Conservation (phyloP, 2,113 vertebrate genomes). For the human region GRCh38 chr6:146070501-146071000, state of each 20-base stretch:
- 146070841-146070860: slow-evolving; percentile 24
- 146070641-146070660: background rate
- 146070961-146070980: background rate
- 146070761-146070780: background rate
- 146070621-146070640: slow-evolving; percentile 11
- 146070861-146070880: background rate
- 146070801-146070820: background rate
- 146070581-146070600: background rate
- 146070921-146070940: background rate
- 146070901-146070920: background rate
- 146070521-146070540: background rate
- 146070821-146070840: background rate
- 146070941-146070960: background rate
- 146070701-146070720: background rate
- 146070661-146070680: background rate
- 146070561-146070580: background rate
- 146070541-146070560: background rate
- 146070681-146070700: background rate
- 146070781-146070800: background rate
- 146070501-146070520: background rate
- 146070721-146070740: background rate
- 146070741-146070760: background rate
- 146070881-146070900: background rate
- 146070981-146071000: background rate
- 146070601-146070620: background rate